phyloP scores from a whole-genome alignment of 2,113 vertebrate genomes.

The Brienomyrus brachyistius region DNA sequence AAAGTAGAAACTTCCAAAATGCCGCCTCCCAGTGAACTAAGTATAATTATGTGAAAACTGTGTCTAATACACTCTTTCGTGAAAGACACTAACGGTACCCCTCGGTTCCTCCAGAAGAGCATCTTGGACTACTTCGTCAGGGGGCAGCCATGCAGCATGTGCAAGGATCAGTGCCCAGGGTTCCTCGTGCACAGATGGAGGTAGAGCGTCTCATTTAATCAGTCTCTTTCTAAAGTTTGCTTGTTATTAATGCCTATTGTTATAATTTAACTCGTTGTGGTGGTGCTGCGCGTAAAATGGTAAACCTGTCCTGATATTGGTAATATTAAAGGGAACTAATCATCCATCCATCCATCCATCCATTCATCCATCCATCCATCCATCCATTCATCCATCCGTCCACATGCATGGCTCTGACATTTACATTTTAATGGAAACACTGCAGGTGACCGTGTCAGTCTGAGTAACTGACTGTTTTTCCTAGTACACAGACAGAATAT shows the following conservation, averaged over 20 bases:
- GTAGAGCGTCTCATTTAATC: not conserved
- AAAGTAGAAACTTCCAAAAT: not conserved
- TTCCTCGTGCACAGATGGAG: constrained; percentile 25
- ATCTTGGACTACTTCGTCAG: not conserved
- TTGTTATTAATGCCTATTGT: not conserved
- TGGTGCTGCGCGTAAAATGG: not conserved
- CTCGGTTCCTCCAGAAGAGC: not conserved
- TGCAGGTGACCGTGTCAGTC: not conserved
- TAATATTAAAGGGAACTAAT: not conserved
- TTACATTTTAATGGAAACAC: not conserved
- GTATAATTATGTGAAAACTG: not conserved
- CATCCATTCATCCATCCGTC: not conserved
- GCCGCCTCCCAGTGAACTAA: not conserved
- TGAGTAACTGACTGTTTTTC: not conserved
- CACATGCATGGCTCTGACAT: not conserved
- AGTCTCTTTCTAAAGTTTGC: not conserved
- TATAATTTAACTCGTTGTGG: not conserved
- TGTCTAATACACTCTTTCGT: not conserved
- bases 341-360: not conserved
- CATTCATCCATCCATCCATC: not conserved
- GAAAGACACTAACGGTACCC: not conserved
- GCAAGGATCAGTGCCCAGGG: constrained; percentile 21
- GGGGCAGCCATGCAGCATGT: constrained; percentile 21
- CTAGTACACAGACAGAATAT: not conserved
- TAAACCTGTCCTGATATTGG: not conserved